Evolutionary conservation across 2,113 vertebrate genomes (phyloP).

Genomic region (Perca flavescens): DNA sequence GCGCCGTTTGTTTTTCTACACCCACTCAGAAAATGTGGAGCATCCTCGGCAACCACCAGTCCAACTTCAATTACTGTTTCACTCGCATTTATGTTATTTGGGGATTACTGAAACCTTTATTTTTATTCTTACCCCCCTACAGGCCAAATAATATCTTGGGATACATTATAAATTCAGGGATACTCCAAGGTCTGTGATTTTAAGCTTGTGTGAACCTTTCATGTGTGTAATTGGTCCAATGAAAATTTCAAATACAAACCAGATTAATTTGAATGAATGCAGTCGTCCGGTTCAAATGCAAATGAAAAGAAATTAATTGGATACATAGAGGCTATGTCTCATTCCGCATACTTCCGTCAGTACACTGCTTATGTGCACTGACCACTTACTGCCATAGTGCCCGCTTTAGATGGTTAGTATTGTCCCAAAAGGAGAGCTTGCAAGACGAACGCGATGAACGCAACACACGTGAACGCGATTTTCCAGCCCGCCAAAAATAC

Average conservation of each 20-base stretch:
- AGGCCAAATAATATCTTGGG: neutral
- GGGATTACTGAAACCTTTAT: neutral
- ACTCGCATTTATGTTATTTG: neutral
- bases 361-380: too few species aligned
- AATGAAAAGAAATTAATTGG: slow-evolving; percentile 37
- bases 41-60: neutral
- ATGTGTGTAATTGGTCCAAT: slow-evolving; percentile 60
- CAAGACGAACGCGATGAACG: too few species aligned
- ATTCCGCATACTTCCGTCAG: neutral
- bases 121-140: neutral
- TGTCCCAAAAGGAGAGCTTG: too few species aligned
- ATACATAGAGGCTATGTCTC: neutral
- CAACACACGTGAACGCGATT: too few species aligned
- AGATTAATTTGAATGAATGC: slow-evolving; percentile 37
- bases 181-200: slow-evolving; percentile 19
- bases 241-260: slow-evolving; percentile 11
- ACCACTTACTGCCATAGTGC: too few species aligned
- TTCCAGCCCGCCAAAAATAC: too few species aligned
- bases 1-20: slow-evolving; percentile 2
- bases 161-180: too few species aligned
- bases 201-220: slow-evolving; percentile 40
- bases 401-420: too few species aligned
- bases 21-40: neutral
- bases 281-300: slow-evolving; percentile 30
- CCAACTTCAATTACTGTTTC: neutral